These are phyloP conservation scores for Holothuria leucospilota DNA, from an alignment of 53 echinoderm and acorn worm species.

Conservation along the genomic window DNA sequence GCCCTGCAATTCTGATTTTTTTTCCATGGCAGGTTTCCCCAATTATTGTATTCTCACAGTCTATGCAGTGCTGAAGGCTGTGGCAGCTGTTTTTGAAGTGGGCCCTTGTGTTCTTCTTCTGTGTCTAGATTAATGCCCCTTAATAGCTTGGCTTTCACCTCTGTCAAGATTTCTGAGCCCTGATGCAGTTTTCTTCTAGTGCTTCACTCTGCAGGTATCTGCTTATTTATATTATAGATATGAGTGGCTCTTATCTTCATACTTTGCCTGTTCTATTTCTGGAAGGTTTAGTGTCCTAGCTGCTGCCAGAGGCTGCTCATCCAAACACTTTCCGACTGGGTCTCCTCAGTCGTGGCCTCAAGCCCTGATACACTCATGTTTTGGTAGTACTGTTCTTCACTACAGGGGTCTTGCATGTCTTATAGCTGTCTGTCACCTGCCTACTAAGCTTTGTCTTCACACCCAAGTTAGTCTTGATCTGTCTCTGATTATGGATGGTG, in stretches of 20 bases:
- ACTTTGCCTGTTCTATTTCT: background rate
- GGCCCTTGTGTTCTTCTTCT: too few relatives aligned
- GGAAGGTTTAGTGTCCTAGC: background rate
- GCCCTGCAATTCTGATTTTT: background rate
- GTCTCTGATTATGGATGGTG: too few relatives aligned
- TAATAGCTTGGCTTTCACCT: too few relatives aligned
- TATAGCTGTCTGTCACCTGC: background rate
- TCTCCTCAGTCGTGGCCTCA: too few relatives aligned
- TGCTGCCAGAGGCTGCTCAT: too few relatives aligned
- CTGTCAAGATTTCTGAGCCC: too few relatives aligned
- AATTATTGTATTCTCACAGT: background rate
- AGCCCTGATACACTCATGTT: too few relatives aligned
- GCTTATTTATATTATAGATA: conserved; percentile 3
- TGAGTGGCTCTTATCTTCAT: background rate
- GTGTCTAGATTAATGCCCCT: too few relatives aligned
- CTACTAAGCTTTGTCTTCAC: too few relatives aligned
- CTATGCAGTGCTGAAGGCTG: background rate
- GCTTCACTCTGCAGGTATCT: background rate
- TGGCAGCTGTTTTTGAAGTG: background rate
- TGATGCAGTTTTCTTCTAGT: background rate
- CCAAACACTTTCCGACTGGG: background rate
- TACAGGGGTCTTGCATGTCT: background rate
- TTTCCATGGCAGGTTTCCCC: too few relatives aligned
- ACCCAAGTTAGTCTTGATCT: too few relatives aligned
- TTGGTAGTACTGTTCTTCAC: too few relatives aligned